Evolutionary conservation across 2,888 invertebrate species (phyloP).

Genomic region (Netelia inedita): DNA sequence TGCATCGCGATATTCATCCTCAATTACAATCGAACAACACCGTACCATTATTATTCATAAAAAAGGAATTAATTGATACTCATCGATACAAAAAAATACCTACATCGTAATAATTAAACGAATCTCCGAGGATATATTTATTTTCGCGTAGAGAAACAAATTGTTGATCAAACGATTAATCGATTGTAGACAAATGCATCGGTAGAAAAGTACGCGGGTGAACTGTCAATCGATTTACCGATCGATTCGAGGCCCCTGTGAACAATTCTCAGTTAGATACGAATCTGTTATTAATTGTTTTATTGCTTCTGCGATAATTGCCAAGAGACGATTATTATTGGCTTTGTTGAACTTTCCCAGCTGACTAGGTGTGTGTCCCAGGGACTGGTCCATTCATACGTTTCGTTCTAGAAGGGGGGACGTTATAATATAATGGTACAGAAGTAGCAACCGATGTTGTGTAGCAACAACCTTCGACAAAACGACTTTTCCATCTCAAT

Average conservation of each 20-base stretch:
- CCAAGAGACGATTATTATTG: slow-evolving; percentile 20
- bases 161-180: background rate
- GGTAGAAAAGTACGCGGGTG: background rate
- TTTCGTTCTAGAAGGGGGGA: too few species aligned
- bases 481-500: too few species aligned
- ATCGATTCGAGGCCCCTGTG: slow-evolving; percentile 2
- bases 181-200: slow-evolving; percentile 1
- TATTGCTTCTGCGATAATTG: slow-evolving; percentile 17
- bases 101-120: too few species aligned
- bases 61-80: background rate
- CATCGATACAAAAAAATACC: too few species aligned
- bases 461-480: too few species aligned
- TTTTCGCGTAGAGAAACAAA: too few species aligned
- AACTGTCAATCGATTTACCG: background rate
- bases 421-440: too few species aligned
- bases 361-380: background rate
- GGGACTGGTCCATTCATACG: background rate
- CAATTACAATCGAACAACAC: too few species aligned
- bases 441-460: too few species aligned
- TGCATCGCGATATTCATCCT: too few species aligned
- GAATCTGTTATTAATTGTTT: slow-evolving; percentile 51
- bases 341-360: slow-evolving; percentile 57
- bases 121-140: too few species aligned
- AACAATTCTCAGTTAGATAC: background rate
- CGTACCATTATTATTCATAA: background rate